A percentile compares a stretch with the other conserved stretches of the same genome.
These are phyloP conservation scores for Dryocosmus kuriphilus DNA, from an alignment of 2,888 invertebrate species.

Conservation along the genomic window DNA sequence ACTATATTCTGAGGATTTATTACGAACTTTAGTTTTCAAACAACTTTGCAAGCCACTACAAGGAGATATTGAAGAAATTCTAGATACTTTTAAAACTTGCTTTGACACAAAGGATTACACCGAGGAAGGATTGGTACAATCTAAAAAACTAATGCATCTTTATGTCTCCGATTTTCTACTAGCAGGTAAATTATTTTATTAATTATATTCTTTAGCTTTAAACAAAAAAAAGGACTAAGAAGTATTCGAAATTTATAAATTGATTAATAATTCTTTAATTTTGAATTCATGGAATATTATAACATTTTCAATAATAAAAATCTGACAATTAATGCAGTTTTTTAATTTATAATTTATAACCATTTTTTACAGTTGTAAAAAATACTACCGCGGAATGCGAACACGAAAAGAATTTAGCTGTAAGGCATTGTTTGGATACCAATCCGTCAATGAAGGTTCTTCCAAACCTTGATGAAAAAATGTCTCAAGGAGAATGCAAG, in stretches of 20 bases:
- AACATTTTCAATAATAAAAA: neutral
- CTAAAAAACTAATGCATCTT: neutral
- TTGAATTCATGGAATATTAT: too few species aligned
- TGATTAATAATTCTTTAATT: too few species aligned
- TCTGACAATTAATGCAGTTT: too few species aligned
- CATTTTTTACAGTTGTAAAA: neutral
- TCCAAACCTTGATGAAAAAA: neutral
- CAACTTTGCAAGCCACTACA: neutral
- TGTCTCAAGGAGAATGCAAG: neutral
- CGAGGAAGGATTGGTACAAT: neutral
- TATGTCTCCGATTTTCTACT: neutral
- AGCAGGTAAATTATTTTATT: neutral
- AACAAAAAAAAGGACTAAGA: too few species aligned
- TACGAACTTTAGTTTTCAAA: neutral
- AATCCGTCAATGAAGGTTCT: neutral
- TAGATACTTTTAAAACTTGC: neutral
- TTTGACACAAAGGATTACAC: neutral
- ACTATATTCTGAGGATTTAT: neutral
- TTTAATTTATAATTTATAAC: too few species aligned
- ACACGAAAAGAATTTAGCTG: neutral
- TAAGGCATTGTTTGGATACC: neutral
- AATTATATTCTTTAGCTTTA: too few species aligned
- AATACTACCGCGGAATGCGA: neutral
- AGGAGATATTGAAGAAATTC: neutral
- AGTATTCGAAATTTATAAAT: too few species aligned